A percentile compares a stretch with the other conserved stretches of the same genome.
Conservation (phyloP, 2,888 invertebrate genomes). For the Patella ulyssiponensis region DNA sequence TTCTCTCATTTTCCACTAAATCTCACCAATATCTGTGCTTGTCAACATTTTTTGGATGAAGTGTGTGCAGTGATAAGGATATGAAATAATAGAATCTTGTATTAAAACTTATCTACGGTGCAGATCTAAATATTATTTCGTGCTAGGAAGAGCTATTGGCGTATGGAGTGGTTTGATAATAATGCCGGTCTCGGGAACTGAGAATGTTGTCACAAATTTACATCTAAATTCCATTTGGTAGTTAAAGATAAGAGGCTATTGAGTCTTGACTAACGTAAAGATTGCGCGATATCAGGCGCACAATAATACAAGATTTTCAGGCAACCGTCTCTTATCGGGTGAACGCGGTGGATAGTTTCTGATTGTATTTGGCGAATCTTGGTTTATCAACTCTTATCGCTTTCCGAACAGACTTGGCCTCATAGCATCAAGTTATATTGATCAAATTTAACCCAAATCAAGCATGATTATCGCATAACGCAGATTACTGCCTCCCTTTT, state of each 20-base stretch:
- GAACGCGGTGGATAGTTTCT: slow-evolving; percentile 1
- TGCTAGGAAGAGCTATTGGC: not conserved
- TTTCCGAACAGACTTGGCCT: slow-evolving; percentile 11
- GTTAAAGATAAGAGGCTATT: slow-evolving; percentile 11
- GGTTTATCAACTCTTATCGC: slow-evolving; percentile 8
- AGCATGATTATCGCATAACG: slow-evolving; percentile 12
- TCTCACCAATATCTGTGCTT: not conserved
- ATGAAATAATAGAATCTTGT: slow-evolving; percentile 10
- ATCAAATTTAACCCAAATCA: slow-evolving; percentile 9
- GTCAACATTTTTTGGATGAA: slow-evolving; percentile 9
- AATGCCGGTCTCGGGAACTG: not conserved
- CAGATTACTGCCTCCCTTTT: slow-evolving; percentile 3
- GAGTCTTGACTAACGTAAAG: slow-evolving; percentile 12
- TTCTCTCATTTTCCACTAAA: slow-evolving; percentile 9
- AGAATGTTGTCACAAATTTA: slow-evolving; percentile 13
- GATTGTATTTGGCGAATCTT: not conserved
- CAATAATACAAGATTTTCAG: slow-evolving; percentile 12
- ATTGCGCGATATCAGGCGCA: not conserved
- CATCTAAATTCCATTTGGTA: slow-evolving; percentile 13
- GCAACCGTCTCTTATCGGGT: not conserved
- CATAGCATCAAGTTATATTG: slow-evolving; percentile 9
- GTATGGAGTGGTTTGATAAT: slow-evolving; percentile 12
- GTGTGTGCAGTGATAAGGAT: slow-evolving; percentile 9
- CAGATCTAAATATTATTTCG: slow-evolving; percentile 11
- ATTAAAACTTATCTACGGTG: not conserved